Evolutionary conservation across 2,797 vertebrate species (phyloP).

Genomic region (Neostethus bicornis): DNA sequence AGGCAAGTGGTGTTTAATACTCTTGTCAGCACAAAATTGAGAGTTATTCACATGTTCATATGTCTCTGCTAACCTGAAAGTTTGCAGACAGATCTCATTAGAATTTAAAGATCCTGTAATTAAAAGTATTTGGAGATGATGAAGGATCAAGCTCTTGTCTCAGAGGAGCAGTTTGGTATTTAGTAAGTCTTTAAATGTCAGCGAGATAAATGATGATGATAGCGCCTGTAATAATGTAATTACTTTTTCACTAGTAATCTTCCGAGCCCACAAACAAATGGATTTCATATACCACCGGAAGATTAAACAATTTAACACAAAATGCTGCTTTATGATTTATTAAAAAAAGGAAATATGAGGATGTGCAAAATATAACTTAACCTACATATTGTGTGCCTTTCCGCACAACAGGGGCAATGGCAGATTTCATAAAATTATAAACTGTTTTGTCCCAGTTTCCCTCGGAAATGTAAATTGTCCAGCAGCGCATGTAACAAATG

Average conservation of each 20-base stretch:
- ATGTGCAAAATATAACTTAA: constrained; percentile 47
- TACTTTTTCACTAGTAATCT: constrained; percentile 69
- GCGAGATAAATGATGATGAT: constrained; percentile 80
- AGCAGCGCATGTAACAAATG: neutral
- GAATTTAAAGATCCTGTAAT: constrained; percentile 56
- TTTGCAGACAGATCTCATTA: constrained; percentile 43
- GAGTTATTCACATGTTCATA: constrained; percentile 16
- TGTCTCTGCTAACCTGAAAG: constrained; percentile 10
- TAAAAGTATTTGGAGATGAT: constrained; percentile 59
- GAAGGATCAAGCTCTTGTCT: constrained; percentile 58
- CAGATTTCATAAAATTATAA: constrained; percentile 9
- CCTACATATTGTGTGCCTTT: constrained; percentile 50
- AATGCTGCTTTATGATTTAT: constrained; percentile 72
- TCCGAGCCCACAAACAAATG: constrained; percentile 80
- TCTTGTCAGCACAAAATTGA: constrained; percentile 25
- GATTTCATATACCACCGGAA: constrained; percentile 80
- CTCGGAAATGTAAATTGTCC: constrained; percentile 15
- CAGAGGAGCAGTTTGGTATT: constrained; percentile 72
- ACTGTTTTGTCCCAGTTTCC: constrained; percentile 12
- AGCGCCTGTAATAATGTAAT: constrained; percentile 74
- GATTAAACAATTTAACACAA: constrained; percentile 82
- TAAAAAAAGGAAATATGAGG: constrained; percentile 63
- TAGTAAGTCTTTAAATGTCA: constrained; percentile 71
- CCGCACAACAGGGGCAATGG: constrained; percentile 14
- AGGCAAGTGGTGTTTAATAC: constrained; percentile 24